Base-by-base conservation (phyloP, 2,888 invertebrate species). In the Synergus itoensis region DNA sequence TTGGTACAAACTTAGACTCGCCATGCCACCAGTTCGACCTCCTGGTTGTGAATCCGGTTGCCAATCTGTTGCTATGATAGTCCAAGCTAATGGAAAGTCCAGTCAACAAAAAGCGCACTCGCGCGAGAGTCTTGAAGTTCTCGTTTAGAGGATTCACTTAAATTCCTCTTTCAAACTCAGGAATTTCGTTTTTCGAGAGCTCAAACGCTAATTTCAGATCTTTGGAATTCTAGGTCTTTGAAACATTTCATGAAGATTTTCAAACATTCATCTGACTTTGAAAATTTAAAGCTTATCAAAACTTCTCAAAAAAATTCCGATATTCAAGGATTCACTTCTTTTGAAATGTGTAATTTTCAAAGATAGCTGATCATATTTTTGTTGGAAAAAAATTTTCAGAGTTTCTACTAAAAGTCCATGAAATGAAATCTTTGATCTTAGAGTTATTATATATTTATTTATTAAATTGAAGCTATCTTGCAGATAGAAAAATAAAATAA, bases 1-100 rank as follows among this genome's bases (percentile, higher is more conserved):
- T 92, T 96, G 95, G 95, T 94, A 94, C 81, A 92, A 93, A 86
- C 92, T 96, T 86, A 94, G 95, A 65, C 93, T 95, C 80, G 94
- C 94, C 76, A 93, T 95, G 92, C 95, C 95, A 7, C 93, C 95
- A 79, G 83, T 91, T 48, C 86, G 88, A 83, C 86, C 90, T 77
- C 45, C 81, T 77, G 62, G 84, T 60, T 76, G 84, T 80, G 81
- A 84, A 48, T 81, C 86, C 62, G 84, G 88, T 60, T 90, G 89
- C 81, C 90, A 90, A 48, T 90, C 89, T 65, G 91, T 91, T 53
- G 90, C 91, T n/a, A 91, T 91, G 91, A 90, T 91, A 81, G 90
- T 91, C 0, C 90, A 91, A 80, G 86, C 89, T 28, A 89, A 90
- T 78, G 88, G 88, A 48, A 86, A 86, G 77, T 80, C 83, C 69